phyloP scores from a whole-genome alignment of 2,888 invertebrate species.

The Cistogaster globosa region DNA sequence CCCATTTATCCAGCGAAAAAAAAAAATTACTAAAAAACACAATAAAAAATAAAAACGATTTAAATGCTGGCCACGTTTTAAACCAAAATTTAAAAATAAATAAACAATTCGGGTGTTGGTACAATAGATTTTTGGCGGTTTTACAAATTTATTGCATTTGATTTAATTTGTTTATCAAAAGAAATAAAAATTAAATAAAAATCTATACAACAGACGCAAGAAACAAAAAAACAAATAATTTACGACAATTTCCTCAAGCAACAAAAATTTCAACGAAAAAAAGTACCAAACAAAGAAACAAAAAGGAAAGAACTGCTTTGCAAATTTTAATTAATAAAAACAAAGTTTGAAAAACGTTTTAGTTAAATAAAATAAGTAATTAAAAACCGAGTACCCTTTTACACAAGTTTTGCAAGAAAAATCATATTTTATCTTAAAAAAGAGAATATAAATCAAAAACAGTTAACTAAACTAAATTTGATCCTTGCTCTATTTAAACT shows the following conservation, averaged over 20 bases:
- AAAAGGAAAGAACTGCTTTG: constrained; percentile 3
- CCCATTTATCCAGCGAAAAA: constrained; percentile 29
- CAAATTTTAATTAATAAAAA: neutral
- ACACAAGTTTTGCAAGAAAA: too few relatives aligned
- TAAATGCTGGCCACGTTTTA: constrained; percentile 48
- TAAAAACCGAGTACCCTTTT: too few relatives aligned
- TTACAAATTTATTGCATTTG: constrained; percentile 11
- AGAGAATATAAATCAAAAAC: too few relatives aligned
- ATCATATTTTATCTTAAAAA: too few relatives aligned
- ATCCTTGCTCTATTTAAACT: too few relatives aligned
- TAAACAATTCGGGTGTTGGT: constrained; percentile 17
- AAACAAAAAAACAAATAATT: neutral
- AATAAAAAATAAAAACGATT: constrained; percentile 13
- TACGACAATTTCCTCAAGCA: constrained; percentile 1
- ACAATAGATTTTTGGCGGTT: neutral
- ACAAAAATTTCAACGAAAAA: neutral
- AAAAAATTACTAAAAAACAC: constrained; percentile 2
- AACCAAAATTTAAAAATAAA: too few relatives aligned
- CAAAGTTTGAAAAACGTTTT: neutral
- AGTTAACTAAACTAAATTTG: too few relatives aligned
- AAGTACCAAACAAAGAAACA: neutral
- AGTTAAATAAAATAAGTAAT: neutral
- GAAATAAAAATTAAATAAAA: constrained; percentile 16
- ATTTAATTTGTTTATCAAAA: constrained; percentile 42
- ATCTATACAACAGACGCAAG: constrained; percentile 4